Base-by-base conservation (phyloP, 2,113 vertebrate genomes). In the Sceloporus undulatus region DNA sequence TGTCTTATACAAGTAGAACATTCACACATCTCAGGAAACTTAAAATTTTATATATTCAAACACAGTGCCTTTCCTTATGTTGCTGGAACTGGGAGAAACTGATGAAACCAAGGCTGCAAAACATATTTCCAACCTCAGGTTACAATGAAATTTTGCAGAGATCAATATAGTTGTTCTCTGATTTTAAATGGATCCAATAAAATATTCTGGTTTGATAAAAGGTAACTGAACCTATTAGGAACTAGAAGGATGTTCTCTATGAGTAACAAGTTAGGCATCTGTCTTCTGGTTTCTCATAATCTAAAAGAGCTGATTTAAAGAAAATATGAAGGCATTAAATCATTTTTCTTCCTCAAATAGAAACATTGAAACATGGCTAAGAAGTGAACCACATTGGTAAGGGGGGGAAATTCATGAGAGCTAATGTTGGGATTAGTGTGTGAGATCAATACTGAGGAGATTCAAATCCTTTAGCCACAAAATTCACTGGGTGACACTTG, bases 191-290 rank as follows among this genome's bases (percentile, higher is more conserved):
- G 86, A 90, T 88, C 83, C 40, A 29, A 52, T 84, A 70, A 91
- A 87, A 91, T 91, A 27, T 84, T 86, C 80, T 93, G 94, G 91
- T 92, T 93, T 95, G 91, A 92, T 94, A 92, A 90, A 92, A 62
- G 65, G 91, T 88, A 94, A 95, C 34, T 87, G 85, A 94, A 94
- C 88, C 89, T 95, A 90, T 93, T 91, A 83, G 79, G 91, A 93
- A 87, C 91, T 86, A 73, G 8, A 79, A 90, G 90, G 88, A 88
- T 91, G 87, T 90, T 82, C 75, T 90, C 71, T 92, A 90, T 90
- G 88, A 59, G 90, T 90, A 86, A 94, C 88, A 89, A 86, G 88
- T 91, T 94, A 93, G 90, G 87, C 87, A 90, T 89, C 78, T 16
- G 85, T 83, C 40, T 27, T 0, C 82, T 38, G 62, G 90, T 91